Percentiles rank a stretch among this genome's conserved stretches.
Conservation (phyloP, 2,113 vertebrate species). For the Dasypus novemcinctus region DNA sequence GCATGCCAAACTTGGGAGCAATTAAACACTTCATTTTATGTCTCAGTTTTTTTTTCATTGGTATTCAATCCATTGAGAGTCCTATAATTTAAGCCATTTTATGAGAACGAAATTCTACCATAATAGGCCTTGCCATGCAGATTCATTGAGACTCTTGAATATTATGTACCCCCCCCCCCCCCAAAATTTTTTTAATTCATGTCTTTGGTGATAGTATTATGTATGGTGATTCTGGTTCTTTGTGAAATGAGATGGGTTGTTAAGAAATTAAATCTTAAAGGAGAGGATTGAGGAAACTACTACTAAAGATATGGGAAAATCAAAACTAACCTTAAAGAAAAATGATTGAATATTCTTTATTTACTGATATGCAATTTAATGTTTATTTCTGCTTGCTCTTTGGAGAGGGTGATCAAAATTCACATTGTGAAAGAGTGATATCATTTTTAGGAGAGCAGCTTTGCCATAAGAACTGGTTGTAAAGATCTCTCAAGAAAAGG, state of each 20-base stretch:
- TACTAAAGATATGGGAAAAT: neutral
- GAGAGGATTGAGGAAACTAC: neutral
- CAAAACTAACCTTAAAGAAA: neutral
- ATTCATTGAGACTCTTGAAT: neutral
- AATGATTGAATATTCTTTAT: conserved; percentile 4
- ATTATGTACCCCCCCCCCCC: neutral
- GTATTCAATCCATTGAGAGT: neutral
- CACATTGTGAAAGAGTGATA: neutral
- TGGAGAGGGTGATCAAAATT: neutral
- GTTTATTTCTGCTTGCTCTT: conserved; percentile 31
- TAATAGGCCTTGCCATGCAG: neutral
- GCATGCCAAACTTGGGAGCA: neutral
- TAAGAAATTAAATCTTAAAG: neutral
- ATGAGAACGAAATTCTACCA: neutral
- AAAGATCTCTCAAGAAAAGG: neutral
- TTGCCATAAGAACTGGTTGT: neutral
- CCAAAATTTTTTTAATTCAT: neutral
- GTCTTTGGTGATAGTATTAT: neutral
- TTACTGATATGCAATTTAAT: neutral
- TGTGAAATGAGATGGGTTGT: neutral
- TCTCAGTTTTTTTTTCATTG: neutral
- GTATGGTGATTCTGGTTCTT: neutral
- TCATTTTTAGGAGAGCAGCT: neutral
- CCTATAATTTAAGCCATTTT: neutral
- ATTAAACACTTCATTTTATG: neutral